A percentile compares a stretch with the other conserved stretches of the same genome.
phyloP scores from a whole-genome alignment of 1,140 invertebrate genomes.

The Chrysoperla carnea region DNA sequence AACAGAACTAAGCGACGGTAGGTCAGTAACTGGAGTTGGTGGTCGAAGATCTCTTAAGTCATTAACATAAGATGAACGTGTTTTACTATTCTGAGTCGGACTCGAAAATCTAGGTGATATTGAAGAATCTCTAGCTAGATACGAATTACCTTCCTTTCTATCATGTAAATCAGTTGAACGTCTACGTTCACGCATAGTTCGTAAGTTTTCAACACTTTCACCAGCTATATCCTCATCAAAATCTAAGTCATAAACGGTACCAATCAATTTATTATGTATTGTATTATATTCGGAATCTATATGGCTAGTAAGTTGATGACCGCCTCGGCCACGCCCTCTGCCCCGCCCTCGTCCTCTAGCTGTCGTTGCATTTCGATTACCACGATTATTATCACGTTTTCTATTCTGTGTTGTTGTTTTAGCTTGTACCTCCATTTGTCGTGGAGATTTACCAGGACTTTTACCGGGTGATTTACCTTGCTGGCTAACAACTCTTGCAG shows the following conservation, averaged over 20 bases:
- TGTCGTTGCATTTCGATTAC: conserved; percentile 25
- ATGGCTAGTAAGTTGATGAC: conserved; percentile 16
- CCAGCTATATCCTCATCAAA: conserved; percentile 68
- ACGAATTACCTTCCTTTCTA: conserved; percentile 33
- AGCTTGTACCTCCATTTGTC: conserved; percentile 17
- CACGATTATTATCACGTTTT: conserved; percentile 27
- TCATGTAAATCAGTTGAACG: conserved; percentile 58
- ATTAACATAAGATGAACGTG: conserved; percentile 12
- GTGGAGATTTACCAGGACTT: conserved; percentile 57
- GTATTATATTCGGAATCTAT: conserved; percentile 27
- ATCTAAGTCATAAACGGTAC: conserved; percentile 75
- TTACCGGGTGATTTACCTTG: conserved; percentile 48
- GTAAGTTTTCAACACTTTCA: conserved; percentile 56
- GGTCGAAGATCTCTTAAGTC: conserved; percentile 21
- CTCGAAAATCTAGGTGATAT: conserved; percentile 33
- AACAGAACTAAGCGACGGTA: conserved; percentile 6
- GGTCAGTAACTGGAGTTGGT: conserved; percentile 18
- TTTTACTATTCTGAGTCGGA: conserved; percentile 23
- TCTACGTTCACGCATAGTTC: conserved; percentile 60
- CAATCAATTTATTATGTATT: conserved; percentile 58
- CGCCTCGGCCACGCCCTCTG: conserved; percentile 48
- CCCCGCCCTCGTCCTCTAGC: conserved; percentile 34
- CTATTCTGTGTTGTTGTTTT: conserved; percentile 16
- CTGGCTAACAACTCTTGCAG: conserved; percentile 37
- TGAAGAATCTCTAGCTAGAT: conserved; percentile 29